Evolutionary conservation across 30 jellyfish, hydroid and myxozoan species (phyloP).

Genomic region (Turritopsis dohrnii): DNA sequence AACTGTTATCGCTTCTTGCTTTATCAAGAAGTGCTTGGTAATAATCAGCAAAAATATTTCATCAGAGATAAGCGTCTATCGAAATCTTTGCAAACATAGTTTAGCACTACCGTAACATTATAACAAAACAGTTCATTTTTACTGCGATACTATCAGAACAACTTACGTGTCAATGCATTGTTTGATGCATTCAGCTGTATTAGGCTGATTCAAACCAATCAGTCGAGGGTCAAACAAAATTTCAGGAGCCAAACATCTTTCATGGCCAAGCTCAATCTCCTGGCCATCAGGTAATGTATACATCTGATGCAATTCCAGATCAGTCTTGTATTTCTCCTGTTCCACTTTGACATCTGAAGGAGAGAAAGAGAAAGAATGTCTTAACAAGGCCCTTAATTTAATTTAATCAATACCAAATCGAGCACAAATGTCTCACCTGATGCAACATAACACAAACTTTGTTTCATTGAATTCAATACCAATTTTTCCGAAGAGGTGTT

Average conservation of each 20-base stretch:
- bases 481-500: slow-evolving; percentile 84
- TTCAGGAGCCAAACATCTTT: slow-evolving; percentile 69
- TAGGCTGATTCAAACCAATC: slow-evolving; percentile 67
- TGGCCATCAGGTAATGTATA: slow-evolving; percentile 97
- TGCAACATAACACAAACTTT: slow-evolving; percentile 65
- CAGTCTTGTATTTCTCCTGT: slow-evolving; percentile 29
- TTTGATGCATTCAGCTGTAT: slow-evolving; percentile 24
- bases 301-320: slow-evolving; percentile 35
- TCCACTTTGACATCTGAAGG: slow-evolving; percentile 48
- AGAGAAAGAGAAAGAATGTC: background rate
- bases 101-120: too few relatives aligned
- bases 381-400: background rate
- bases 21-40: background rate
- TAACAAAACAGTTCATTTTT: too few relatives aligned
- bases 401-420: background rate
- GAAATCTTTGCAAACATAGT: too few relatives aligned
- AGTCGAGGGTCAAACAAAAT: slow-evolving; percentile 62
- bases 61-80: too few relatives aligned
- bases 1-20: background rate
- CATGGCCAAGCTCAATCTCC: slow-evolving; percentile 70
- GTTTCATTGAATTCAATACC: slow-evolving; percentile 56
- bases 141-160: background rate
- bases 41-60: background rate
- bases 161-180: slow-evolving; percentile 17
- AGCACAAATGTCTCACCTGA: slow-evolving; percentile 41